Conservation (phyloP, 2,113 vertebrate genomes). For the Ursus arctos region DNA sequence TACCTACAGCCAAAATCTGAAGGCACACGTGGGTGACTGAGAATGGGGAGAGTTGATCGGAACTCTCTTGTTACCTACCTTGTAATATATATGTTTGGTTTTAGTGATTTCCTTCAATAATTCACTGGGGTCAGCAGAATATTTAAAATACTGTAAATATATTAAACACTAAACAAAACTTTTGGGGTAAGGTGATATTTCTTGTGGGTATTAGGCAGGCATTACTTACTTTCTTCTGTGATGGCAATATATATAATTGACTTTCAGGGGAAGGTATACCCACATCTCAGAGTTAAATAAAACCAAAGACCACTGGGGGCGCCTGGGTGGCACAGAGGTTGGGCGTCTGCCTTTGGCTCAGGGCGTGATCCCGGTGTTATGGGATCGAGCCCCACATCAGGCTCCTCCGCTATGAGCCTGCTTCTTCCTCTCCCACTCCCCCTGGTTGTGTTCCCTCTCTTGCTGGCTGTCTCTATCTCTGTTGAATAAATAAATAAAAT, state of each 20-base stretch:
- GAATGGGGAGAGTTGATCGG: not conserved
- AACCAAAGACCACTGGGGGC: not conserved
- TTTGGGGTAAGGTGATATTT: not conserved
- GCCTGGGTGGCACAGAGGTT: too few relatives aligned
- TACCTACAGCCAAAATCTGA: not conserved
- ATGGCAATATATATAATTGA: not conserved
- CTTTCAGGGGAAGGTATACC: not conserved
- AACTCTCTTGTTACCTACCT: not conserved
- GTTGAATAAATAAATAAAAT: too few relatives aligned
- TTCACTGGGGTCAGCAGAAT: not conserved
- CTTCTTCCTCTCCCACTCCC: too few relatives aligned
- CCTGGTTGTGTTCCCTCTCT: too few relatives aligned
- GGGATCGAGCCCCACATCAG: too few relatives aligned
- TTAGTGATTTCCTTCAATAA: not conserved
- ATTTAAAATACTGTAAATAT: not conserved
- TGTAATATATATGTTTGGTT: not conserved
- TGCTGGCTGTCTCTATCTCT: too few relatives aligned
- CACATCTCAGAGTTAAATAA: not conserved
- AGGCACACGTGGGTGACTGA: not conserved
- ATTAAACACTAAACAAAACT: not conserved
- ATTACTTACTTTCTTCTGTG: not conserved
- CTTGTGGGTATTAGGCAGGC: not conserved
- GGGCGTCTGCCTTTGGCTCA: too few relatives aligned
- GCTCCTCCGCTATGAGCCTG: too few relatives aligned
- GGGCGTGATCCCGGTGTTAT: too few relatives aligned